These are phyloP conservation scores for Eupithecia vulgata DNA, from an alignment of 2,888 invertebrate genomes.

Conservation along the genomic window DNA sequence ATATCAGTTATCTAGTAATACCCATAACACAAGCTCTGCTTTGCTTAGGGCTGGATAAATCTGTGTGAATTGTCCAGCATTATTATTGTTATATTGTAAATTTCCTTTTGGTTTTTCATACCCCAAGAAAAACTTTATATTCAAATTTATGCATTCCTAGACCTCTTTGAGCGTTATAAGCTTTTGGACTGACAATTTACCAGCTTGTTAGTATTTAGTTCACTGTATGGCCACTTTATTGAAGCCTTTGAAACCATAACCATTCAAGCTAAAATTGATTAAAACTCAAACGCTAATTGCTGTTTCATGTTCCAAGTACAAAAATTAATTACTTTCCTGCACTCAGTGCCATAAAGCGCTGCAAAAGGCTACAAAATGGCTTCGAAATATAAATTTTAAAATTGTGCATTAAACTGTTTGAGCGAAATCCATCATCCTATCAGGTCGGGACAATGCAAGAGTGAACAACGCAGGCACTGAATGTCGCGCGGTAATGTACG, in stretches of 20 bases:
- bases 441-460: constrained; percentile 43
- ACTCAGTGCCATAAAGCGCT: constrained; percentile 3
- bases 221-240: neutral
- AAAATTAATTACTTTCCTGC: constrained; percentile 31
- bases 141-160: neutral
- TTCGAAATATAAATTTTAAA: constrained; percentile 27
- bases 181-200: neutral
- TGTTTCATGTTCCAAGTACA: constrained; percentile 13
- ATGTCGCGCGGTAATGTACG: constrained; percentile 57
- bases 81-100: neutral
- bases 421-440: constrained; percentile 37
- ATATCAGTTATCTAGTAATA: too few relatives aligned
- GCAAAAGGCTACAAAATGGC: constrained; percentile 15
- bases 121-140: neutral
- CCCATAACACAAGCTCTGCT: too few relatives aligned
- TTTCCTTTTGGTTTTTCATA: neutral
- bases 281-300: constrained; percentile 5
- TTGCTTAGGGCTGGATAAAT: too few relatives aligned
- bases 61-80: too few relatives aligned
- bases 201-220: neutral
- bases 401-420: constrained; percentile 34
- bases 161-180: neutral
- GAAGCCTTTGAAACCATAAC: constrained; percentile 17
- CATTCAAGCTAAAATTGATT: constrained; percentile 12
- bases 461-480: constrained; percentile 46